phyloP scores from a whole-genome alignment of 2,113 vertebrate species.

The Dolichotis patagonum region DNA sequence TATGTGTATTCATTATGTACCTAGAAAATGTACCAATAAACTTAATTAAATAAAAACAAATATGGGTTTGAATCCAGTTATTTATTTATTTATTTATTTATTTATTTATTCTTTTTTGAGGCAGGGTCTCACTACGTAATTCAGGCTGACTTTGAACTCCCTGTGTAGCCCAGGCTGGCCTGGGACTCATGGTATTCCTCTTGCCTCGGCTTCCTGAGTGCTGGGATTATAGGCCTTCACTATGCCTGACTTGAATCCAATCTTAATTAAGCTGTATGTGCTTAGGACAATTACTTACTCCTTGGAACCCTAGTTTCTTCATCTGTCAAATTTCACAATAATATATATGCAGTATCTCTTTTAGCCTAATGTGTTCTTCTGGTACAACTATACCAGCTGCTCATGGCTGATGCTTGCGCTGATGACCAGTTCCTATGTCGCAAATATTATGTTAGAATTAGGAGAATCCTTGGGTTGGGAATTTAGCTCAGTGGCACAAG shows the following conservation, averaged over 20 bases:
- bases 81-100: not conserved
- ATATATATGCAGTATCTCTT: not conserved
- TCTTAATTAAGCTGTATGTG: slow-evolving; percentile 6
- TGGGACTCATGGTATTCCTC: not conserved
- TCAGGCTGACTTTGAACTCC: not conserved
- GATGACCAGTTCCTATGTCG: not conserved
- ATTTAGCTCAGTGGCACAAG: too few relatives aligned
- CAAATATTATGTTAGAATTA: not conserved
- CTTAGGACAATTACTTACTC: not conserved
- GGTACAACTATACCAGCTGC: not conserved
- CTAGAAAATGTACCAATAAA: not conserved
- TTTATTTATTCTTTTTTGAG: not conserved
- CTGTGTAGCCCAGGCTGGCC: not conserved
- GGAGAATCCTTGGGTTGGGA: too few relatives aligned
- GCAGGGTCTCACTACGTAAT: not conserved
- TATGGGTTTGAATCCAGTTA: not conserved
- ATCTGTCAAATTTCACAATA: slow-evolving; percentile 11
- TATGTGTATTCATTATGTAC: not conserved
- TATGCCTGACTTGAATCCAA: not conserved
- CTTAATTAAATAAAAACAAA: too few relatives aligned
- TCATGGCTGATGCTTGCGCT: not conserved
- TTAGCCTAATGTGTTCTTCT: not conserved
- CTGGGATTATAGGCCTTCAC: not conserved
- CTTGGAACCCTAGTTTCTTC: not conserved
- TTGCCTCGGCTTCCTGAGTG: not conserved